A percentile compares a stretch with the other conserved stretches of the same genome.
phyloP scores from a whole-genome alignment of 2,888 invertebrate species.

The Drosophila anceps region DNA sequence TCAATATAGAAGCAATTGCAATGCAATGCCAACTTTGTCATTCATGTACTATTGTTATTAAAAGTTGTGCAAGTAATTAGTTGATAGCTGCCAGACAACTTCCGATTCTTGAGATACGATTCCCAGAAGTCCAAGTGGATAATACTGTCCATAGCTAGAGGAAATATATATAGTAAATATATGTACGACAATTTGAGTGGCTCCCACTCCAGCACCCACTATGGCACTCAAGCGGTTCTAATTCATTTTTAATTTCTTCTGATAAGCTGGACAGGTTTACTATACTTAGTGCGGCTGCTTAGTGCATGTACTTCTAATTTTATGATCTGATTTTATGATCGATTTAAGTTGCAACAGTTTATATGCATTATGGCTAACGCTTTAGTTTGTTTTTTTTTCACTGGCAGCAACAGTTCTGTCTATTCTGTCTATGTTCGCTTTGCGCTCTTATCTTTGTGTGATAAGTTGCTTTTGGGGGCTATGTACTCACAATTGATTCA shows the following conservation, averaged over 20 bases:
- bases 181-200: neutral
- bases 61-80: constrained; percentile 30
- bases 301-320: constrained; percentile 11
- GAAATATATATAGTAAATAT: neutral
- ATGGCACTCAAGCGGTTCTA: neutral
- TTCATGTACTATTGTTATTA: constrained; percentile 16
- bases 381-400: neutral
- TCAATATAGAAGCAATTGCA: constrained; percentile 8
- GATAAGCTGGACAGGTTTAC: neutral
- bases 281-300: constrained; percentile 7
- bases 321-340: constrained; percentile 13
- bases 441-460: constrained; percentile 30
- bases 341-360: constrained; percentile 9
- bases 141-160: neutral
- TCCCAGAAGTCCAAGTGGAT: constrained; percentile 7
- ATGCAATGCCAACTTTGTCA: neutral
- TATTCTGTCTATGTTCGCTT: neutral
- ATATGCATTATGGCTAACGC: constrained; percentile 9
- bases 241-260: neutral
- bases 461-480: constrained; percentile 25
- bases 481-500: constrained; percentile 23
- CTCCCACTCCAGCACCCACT: too few relatives aligned
- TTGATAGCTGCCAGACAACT: constrained; percentile 38
- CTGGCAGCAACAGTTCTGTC: neutral
- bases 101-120: constrained; percentile 38